These are phyloP conservation scores for Danaus plexippus DNA, from an alignment of 1,140 invertebrate genomes.

Conservation along the genomic window DNA sequence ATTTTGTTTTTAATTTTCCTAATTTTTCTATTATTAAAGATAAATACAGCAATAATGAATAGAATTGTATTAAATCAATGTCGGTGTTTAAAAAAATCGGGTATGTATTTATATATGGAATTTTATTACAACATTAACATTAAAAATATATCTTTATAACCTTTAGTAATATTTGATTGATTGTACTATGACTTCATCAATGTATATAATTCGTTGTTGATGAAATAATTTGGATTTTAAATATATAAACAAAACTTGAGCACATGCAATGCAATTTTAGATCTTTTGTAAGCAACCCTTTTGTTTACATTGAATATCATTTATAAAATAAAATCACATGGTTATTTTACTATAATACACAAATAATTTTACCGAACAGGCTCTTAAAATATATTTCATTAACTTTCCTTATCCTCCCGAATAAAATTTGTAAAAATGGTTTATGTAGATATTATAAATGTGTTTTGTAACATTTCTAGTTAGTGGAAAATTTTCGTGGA, in stretches of 20 bases:
- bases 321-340: too few species aligned
- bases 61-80: constrained; percentile 55
- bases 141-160: constrained; percentile 34
- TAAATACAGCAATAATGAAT: constrained; percentile 47
- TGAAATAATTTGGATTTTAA: background rate
- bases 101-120: constrained; percentile 34
- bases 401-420: background rate
- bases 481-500: background rate
- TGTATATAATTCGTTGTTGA: constrained; percentile 17
- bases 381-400: background rate
- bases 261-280: background rate
- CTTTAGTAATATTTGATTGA: constrained; percentile 45
- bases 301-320: constrained; percentile 1
- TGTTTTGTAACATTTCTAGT: background rate
- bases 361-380: background rate
- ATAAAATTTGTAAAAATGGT: background rate
- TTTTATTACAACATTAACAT: constrained; percentile 19
- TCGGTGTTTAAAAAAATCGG: constrained; percentile 54
- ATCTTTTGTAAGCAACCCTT: constrained; percentile 4
- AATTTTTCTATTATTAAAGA: constrained; percentile 28
- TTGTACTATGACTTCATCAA: constrained; percentile 51
- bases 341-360: too few species aligned
- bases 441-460: too few species aligned
- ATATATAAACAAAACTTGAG: background rate
- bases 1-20: constrained; percentile 66